Percentiles rank a stretch among this genome's conserved stretches.
Conservation (phyloP, 2,888 invertebrate species). For the Apodemia zela region DNA sequence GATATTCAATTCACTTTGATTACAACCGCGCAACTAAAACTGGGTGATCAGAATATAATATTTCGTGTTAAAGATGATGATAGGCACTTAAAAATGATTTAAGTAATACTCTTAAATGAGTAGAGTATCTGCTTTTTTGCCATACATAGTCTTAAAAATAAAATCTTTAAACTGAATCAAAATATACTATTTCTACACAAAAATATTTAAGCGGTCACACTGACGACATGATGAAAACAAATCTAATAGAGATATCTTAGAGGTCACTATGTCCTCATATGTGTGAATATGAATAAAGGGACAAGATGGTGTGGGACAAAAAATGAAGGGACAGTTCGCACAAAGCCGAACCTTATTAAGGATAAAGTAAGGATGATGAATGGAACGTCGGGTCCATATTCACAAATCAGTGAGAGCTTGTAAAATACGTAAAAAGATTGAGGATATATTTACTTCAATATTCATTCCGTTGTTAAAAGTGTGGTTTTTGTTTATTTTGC, state of each 20-base stretch:
- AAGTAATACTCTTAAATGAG: no score
- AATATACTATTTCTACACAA: no score
- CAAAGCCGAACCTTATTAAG: conserved; percentile 40
- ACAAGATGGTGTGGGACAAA: conserved; percentile 36
- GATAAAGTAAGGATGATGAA: conserved; percentile 39
- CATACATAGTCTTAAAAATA: no score
- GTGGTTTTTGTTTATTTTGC: no score
- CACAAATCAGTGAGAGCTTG: conserved; percentile 26
- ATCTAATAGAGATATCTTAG: conserved; percentile 33
- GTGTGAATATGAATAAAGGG: conserved; percentile 34
- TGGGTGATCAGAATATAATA: no score
- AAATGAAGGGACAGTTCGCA: conserved; percentile 36
- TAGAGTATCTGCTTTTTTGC: no score
- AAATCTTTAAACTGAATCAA: no score
- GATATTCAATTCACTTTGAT: no score
- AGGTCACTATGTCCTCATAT: conserved; percentile 27
- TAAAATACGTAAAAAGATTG: conserved; percentile 18
- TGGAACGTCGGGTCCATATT: conserved; percentile 36
- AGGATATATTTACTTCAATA: conserved; percentile 12
- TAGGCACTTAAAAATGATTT: no score
- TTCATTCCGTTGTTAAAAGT: not conserved
- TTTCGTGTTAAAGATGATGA: no score
- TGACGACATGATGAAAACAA: conserved; percentile 1
- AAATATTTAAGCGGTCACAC: not conserved
- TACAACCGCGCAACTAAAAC: no score